Conservation (phyloP, 2,888 invertebrate genomes). For the Lepidocyrtoides sp. region DNA sequence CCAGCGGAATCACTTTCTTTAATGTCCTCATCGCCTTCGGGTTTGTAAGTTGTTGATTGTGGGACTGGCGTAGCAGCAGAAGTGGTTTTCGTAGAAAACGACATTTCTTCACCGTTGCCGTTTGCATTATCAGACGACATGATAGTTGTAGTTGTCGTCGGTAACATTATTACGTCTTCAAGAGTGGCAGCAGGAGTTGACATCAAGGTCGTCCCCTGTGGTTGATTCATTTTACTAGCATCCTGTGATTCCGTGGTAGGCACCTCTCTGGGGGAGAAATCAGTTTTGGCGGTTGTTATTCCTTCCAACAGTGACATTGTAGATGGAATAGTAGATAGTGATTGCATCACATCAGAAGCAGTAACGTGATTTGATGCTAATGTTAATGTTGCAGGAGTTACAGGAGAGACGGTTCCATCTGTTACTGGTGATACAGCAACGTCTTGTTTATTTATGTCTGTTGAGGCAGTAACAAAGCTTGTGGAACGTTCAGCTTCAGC, state of each 20-base stretch:
- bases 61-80: neutral
- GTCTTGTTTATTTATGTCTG: neutral
- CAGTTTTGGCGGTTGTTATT: neutral
- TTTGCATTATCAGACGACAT: neutral
- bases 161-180: constrained; percentile 16
- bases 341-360: neutral
- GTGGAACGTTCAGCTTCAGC: neutral
- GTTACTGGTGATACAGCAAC: neutral
- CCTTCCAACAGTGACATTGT: neutral
- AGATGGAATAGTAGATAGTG: neutral
- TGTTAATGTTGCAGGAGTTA: neutral
- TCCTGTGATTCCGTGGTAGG: neutral
- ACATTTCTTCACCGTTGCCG: neutral
- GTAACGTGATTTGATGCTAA: neutral
- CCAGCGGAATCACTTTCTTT: neutral
- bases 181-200: constrained; percentile 3
- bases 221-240: neutral
- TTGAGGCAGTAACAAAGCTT: neutral
- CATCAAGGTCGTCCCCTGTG: constrained; percentile 61
- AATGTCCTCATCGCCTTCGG: neutral
- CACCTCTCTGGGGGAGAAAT: neutral
- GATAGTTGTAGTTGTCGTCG: constrained; percentile 8
- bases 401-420: neutral
- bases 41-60: neutral
- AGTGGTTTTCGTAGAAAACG: neutral